Evolutionary conservation across 2,113 vertebrate genomes (phyloP).

Genomic region (Cynocephalus volans): DNA sequence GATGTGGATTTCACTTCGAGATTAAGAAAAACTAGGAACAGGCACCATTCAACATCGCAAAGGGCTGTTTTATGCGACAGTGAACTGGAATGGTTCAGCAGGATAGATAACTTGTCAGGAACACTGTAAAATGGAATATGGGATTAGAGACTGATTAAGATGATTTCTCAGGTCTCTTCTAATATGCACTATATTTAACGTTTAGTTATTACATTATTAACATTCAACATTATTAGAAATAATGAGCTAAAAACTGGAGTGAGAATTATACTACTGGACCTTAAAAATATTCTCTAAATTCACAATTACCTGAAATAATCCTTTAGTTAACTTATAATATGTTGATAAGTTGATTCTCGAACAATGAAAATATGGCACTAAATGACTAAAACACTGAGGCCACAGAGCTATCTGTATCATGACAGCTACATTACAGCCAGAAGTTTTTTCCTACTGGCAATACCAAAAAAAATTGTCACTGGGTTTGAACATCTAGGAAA

Average conservation of each 20-base stretch:
- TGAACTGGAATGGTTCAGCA: not conserved
- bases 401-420: not conserved
- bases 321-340: constrained; percentile 11
- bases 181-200: not conserved
- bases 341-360: not conserved
- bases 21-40: constrained; percentile 46
- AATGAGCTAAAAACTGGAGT: constrained; percentile 25
- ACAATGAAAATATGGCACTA: constrained; percentile 34
- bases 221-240: constrained; percentile 59
- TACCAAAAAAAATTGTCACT: not conserved
- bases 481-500: constrained; percentile 40
- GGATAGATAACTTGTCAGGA: not conserved
- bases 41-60: not conserved
- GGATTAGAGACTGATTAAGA: not conserved
- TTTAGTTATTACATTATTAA: constrained; percentile 38
- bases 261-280: not conserved
- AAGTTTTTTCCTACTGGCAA: not conserved
- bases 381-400: not conserved
- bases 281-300: constrained; percentile 40
- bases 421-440: not conserved
- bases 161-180: constrained; percentile 27
- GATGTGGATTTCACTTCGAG: constrained; percentile 4
- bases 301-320: constrained; percentile 26
- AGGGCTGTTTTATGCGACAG: not conserved
- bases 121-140: not conserved